phyloP scores from a whole-genome alignment of 1,140 invertebrate species.

The Neodiprion lecontei region DNA sequence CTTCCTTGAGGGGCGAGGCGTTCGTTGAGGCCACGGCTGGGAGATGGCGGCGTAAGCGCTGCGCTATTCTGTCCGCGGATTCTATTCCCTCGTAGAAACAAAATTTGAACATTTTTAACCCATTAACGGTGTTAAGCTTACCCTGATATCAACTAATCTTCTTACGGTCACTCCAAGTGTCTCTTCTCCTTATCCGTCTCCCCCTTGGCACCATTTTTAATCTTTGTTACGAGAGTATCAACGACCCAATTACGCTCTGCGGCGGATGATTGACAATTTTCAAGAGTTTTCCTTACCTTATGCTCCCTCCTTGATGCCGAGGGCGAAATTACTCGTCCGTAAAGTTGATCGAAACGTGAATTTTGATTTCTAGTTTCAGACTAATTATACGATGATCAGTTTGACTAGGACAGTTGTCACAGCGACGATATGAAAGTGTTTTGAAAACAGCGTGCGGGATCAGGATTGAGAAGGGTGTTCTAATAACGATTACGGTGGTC shows the following conservation, averaged over 20 bases:
- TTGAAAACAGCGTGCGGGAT: no score
- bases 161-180: not conserved
- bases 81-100: not conserved
- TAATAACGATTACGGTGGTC: not conserved
- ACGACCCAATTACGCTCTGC: not conserved
- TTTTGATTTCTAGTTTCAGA: no score
- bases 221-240: not conserved
- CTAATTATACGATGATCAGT: no score
- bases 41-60: conserved; percentile 2
- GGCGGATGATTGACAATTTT: no score
- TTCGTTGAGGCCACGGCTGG: not conserved
- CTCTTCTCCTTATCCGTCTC: not conserved
- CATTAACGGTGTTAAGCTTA: not conserved
- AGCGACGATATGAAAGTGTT: no score
- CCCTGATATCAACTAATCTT: not conserved
- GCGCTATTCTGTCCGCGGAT: conserved; percentile 2
- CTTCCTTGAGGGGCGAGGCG: not conserved
- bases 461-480: not conserved
- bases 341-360: no score
- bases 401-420: no score
- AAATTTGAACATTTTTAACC: not conserved
- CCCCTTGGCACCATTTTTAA: not conserved
- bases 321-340: no score
- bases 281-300: no score
- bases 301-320: no score